phyloP scores from a whole-genome alignment of 1,140 invertebrate species.

The Eubasilissa regina region DNA sequence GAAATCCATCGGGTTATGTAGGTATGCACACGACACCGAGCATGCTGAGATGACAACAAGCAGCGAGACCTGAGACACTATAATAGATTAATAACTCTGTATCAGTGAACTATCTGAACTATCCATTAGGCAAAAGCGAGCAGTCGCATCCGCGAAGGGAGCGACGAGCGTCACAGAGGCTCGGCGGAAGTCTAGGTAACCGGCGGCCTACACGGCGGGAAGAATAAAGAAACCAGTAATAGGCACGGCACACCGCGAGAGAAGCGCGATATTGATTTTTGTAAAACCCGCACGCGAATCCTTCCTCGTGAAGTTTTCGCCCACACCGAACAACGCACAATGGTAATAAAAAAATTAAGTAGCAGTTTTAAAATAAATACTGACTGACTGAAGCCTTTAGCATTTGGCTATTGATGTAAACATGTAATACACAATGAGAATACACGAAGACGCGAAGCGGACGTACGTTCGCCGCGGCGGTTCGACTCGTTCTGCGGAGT shows the following conservation, averaged over 20 bases:
- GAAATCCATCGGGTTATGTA: constrained; percentile 2
- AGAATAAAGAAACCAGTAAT: constrained; percentile 53
- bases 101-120: too few species aligned
- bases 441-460: constrained; percentile 15
- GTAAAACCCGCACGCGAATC: constrained; percentile 49
- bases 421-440: constrained; percentile 44
- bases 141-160: neutral
- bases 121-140: neutral
- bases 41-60: neutral
- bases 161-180: too few species aligned
- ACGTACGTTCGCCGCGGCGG: constrained; percentile 23
- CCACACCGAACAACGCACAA: constrained; percentile 5
- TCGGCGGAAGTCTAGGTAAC: constrained; percentile 22
- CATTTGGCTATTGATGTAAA: constrained; percentile 33
- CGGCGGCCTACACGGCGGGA: constrained; percentile 35
- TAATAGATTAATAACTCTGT: neutral
- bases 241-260: constrained; percentile 52
- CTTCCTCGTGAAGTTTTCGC: constrained; percentile 15
- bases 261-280: constrained; percentile 53
- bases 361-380: constrained; percentile 6
- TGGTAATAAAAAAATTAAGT: constrained; percentile 15
- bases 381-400: neutral
- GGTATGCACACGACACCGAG: neutral
- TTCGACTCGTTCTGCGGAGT: constrained; percentile 29
- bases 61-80: neutral